Conservation (phyloP, 2,797 vertebrate genomes). For the Cottoperca gobio region DNA sequence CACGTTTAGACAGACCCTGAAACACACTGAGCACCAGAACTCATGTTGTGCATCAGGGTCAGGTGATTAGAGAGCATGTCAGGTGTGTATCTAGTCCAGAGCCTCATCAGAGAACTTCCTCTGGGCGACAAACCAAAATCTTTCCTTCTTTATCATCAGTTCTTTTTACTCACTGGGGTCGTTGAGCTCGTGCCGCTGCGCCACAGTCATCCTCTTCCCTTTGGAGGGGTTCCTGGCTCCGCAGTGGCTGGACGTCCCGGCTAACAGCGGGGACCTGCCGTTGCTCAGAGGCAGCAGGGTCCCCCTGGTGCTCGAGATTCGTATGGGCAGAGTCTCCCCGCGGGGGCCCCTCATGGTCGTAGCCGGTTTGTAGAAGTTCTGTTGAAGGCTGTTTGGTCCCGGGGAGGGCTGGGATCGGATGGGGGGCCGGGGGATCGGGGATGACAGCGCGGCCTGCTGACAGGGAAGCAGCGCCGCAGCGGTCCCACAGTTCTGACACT, state of each 20-base stretch:
- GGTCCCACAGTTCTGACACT: slow-evolving; percentile 87
- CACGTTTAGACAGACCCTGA: too few species aligned
- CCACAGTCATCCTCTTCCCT: slow-evolving; percentile 79
- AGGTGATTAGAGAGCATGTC: too few species aligned
- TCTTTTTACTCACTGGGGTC: slow-evolving; percentile 91
- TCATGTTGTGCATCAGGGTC: too few species aligned
- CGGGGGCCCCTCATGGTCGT: slow-evolving; percentile 74
- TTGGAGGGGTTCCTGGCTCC: slow-evolving; percentile 77
- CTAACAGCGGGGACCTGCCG: slow-evolving; percentile 81
- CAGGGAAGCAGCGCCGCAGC: slow-evolving; percentile 77
- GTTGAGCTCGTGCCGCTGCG: slow-evolving; percentile 87
- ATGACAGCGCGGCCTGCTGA: slow-evolving; percentile 79
- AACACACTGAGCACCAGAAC: too few species aligned
- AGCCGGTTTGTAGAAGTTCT: slow-evolving; percentile 86
- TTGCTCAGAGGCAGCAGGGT: slow-evolving; percentile 82
- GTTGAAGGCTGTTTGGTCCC: slow-evolving; percentile 82
- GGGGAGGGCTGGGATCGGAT: slow-evolving; percentile 86
- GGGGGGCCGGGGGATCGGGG: slow-evolving; percentile 86
- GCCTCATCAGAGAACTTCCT: background rate
- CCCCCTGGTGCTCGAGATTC: slow-evolving; percentile 77
- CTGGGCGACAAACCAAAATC: background rate
- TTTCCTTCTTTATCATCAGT: background rate
- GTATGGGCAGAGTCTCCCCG: slow-evolving; percentile 72
- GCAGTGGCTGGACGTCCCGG: slow-evolving; percentile 76
- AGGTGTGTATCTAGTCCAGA: too few species aligned